Evolutionary conservation across 2,113 vertebrate genomes (phyloP).

Genomic region (Gymnogyps californianus): DNA sequence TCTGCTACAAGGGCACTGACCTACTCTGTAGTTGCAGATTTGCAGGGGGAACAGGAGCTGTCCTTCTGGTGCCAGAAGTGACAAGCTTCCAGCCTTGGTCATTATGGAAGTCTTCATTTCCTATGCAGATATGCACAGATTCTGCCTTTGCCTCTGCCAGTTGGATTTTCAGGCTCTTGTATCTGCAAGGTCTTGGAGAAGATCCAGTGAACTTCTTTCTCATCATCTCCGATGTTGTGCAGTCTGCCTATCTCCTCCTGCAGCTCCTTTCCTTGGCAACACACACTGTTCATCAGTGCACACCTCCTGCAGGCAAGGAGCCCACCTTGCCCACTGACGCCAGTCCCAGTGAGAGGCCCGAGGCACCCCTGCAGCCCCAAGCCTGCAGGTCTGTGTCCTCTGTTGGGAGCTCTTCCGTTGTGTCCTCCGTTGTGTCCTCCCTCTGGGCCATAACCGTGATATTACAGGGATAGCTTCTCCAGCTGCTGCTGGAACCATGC

Average conservation of each 20-base stretch:
- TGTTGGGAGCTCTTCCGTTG: rapidly evolving
- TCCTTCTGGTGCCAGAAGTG: neutral
- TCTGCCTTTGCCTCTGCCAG: neutral
- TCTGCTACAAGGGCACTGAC: neutral
- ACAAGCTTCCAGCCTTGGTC: neutral
- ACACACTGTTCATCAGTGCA: no score
- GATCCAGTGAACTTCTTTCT: neutral
- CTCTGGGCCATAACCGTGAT: neutral
- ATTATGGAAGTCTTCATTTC: neutral
- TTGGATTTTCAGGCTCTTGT: neutral
- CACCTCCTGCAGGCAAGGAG: neutral
- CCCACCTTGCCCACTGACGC: rapidly evolving
- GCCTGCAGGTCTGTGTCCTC: neutral
- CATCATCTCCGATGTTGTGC: neutral
- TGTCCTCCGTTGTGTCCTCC: neutral
- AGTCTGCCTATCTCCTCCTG: neutral
- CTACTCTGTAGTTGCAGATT: neutral
- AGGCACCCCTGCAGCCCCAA: neutral
- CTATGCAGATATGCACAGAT: neutral
- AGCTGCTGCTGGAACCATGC: neutral
- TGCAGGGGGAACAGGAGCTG: neutral
- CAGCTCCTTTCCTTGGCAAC: neutral
- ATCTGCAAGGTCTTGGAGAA: neutral
- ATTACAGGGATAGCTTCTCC: neutral
- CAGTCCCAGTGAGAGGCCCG: neutral